Conservation (phyloP, 1,140 invertebrate species). For the Druon quercuslanigerum region DNA sequence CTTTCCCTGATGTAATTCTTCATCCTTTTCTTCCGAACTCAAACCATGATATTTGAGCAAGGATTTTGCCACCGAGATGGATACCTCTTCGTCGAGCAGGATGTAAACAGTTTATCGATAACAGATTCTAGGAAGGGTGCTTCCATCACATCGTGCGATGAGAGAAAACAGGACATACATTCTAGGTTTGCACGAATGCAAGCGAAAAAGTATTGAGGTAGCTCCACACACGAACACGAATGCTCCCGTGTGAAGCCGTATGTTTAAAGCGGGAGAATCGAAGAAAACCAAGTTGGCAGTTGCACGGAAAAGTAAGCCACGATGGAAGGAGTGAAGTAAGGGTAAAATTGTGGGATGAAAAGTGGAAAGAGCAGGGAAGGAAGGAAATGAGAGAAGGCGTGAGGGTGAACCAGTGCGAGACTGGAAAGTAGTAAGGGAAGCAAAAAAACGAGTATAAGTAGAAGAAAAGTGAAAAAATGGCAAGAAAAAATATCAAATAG, state of each 20-base stretch:
- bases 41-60: slow-evolving; percentile 10
- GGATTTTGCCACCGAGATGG: not conserved
- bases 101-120: slow-evolving; percentile 27
- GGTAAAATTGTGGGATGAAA: slow-evolving; percentile 38
- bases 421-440: no score
- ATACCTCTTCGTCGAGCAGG: not conserved
- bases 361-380: not conserved
- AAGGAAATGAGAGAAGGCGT: not conserved
- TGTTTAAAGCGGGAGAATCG: slow-evolving; percentile 13
- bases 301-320: not conserved
- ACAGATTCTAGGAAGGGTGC: slow-evolving; percentile 1
- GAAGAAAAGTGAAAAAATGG: slow-evolving; percentile 31
- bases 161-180: not conserved
- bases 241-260: slow-evolving; percentile 20
- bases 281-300: not conserved
- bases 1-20: not conserved
- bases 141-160: not conserved
- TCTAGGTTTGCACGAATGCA: not conserved
- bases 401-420: not conserved
- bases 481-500: slow-evolving; percentile 1
- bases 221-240: not conserved
- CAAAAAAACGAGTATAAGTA: not conserved
- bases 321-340: not conserved
- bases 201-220: not conserved
- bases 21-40: not conserved